Evolutionary conservation across 2,888 invertebrate species (phyloP).

Genomic region (Pedicia rivosa): DNA sequence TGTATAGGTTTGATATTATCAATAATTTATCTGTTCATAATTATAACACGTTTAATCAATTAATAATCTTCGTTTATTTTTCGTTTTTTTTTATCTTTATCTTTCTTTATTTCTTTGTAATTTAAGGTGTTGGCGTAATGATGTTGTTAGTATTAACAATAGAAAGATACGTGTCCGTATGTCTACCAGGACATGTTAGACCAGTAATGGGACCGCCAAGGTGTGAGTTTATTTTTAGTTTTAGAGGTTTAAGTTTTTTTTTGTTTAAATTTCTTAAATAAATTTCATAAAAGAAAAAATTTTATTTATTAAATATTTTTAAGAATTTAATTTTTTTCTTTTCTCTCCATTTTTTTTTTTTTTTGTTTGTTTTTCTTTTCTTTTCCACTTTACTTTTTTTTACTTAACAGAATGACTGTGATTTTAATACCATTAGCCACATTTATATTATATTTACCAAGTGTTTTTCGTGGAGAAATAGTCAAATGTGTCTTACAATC

Average conservation of each 20-base stretch:
- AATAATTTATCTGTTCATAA: background rate
- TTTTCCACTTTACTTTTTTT: too few species aligned
- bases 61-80: background rate
- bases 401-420: conserved; percentile 34
- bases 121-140: conserved; percentile 51
- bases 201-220: conserved; percentile 48
- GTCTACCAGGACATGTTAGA: conserved; percentile 50
- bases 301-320: too few species aligned
- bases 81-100: background rate
- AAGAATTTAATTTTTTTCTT: background rate
- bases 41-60: too few species aligned
- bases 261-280: background rate
- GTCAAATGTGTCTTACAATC: conserved; percentile 34
- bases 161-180: conserved; percentile 58
- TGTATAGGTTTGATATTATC: conserved; percentile 35
- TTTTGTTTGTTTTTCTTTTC: too few species aligned
- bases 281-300: too few species aligned
- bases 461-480: conserved; percentile 43
- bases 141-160: conserved; percentile 57
- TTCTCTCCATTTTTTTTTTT: background rate
- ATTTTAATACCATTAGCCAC: conserved; percentile 46
- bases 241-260: background rate
- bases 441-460: conserved; percentile 51
- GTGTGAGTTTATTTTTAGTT: conserved; percentile 16
- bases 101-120: background rate